These are phyloP conservation scores for Tetraodon nigroviridis DNA, from an alignment of 2,113 vertebrate genomes.

Conservation along the genomic window DNA sequence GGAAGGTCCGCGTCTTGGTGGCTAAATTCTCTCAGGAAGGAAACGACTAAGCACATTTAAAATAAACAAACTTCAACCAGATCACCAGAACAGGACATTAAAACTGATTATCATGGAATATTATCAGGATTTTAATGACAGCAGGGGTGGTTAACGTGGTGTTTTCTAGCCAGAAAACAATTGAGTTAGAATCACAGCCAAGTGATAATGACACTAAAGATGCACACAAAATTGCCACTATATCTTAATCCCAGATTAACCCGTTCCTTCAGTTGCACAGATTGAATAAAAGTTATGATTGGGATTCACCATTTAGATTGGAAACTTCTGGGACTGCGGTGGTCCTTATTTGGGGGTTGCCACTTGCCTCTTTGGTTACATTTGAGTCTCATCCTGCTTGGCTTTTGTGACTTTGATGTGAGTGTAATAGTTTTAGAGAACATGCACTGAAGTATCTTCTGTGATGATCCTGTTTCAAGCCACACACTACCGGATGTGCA, in stretches of 20 bases:
- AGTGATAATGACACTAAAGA: too few relatives aligned
- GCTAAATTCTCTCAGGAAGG: conserved; percentile 6
- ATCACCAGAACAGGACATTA: too few relatives aligned
- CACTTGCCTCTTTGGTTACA: conserved; percentile 59
- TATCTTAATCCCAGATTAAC: too few relatives aligned
- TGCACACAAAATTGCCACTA: too few relatives aligned
- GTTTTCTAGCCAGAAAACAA: too few relatives aligned
- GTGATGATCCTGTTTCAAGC: not conserved
- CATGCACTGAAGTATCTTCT: conserved; percentile 73
- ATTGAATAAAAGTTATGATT: too few relatives aligned
- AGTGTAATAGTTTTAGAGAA: conserved; percentile 34
- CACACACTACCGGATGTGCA: conserved; percentile 5
- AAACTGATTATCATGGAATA: too few relatives aligned
- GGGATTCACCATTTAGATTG: too few relatives aligned
- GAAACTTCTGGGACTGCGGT: not conserved
- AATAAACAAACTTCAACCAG: conserved; percentile 1
- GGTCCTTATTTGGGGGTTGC: conserved; percentile 16
- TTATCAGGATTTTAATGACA: too few relatives aligned
- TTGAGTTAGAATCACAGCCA: too few relatives aligned
- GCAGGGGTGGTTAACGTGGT: too few relatives aligned
- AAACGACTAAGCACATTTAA: conserved; percentile 6
- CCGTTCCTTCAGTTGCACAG: too few relatives aligned
- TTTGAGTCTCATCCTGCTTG: conserved; percentile 79
- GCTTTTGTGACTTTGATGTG: conserved; percentile 56
- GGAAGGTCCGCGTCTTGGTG: not conserved